Evolutionary conservation across 2,888 invertebrate species (phyloP).

Genomic region (Rambutsinella grinnellia): DNA sequence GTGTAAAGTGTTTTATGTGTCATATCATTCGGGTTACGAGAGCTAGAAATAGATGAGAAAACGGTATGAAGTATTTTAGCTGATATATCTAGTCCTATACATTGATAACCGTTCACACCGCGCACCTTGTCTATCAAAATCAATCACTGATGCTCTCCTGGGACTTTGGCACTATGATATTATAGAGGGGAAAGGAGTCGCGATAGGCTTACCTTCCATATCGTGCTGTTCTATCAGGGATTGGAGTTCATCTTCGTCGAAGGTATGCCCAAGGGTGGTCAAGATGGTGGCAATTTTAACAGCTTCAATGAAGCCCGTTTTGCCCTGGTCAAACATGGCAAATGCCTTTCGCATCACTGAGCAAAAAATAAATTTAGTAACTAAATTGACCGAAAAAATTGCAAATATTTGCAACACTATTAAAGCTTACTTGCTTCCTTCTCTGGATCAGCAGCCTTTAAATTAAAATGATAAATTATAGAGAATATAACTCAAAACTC

Average conservation of each 20-base stretch:
- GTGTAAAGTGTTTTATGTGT: background rate
- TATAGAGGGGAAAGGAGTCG: too few relatives aligned
- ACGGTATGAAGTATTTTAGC: background rate
- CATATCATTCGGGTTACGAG: background rate
- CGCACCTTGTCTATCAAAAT: background rate
- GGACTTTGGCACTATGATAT: too few relatives aligned
- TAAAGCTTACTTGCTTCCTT: slow-evolving; percentile 60
- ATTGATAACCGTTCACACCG: too few relatives aligned
- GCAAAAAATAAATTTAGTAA: slow-evolving; percentile 6
- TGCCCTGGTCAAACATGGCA: slow-evolving; percentile 96
- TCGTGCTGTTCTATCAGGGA: slow-evolving; percentile 92
- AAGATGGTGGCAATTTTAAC: slow-evolving; percentile 91
- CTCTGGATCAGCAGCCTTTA: slow-evolving; percentile 60
- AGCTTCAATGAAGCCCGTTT: slow-evolving; percentile 92
- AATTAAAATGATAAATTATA: slow-evolving; percentile 14
- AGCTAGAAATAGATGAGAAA: background rate
- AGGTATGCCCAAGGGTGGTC: slow-evolving; percentile 95
- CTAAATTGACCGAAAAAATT: background rate
- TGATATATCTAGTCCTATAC: background rate
- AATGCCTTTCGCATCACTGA: slow-evolving; percentile 95
- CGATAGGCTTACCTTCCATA: slow-evolving; percentile 82
- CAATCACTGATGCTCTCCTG: background rate
- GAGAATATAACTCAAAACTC: background rate
- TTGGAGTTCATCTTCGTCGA: slow-evolving; percentile 91
- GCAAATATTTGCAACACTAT: background rate